phyloP scores from a whole-genome alignment of 2,113 vertebrate genomes.

The Lamprologus tigripictilis region DNA sequence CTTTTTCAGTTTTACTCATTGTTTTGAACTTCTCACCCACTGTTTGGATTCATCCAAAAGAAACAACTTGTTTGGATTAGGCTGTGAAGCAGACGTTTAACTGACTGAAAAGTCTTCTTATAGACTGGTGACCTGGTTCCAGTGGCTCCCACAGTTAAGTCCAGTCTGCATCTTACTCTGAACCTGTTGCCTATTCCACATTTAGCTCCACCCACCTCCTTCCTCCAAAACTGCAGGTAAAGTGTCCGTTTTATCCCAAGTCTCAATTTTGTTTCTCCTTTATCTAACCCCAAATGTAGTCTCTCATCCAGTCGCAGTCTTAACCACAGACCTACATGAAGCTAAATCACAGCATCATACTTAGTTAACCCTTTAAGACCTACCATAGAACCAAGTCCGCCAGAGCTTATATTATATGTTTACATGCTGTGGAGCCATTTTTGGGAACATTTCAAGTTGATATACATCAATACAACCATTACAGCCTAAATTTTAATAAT shows the following conservation, averaged over 20 bases:
- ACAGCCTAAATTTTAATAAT: no score
- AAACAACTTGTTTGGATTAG: neutral
- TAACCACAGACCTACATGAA: neutral
- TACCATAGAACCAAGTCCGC: no score
- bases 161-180: neutral
- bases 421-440: no score
- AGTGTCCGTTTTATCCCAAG: neutral
- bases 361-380: neutral
- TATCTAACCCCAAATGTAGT: neutral
- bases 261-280: neutral
- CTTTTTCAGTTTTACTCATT: neutral
- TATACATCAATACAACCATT: no score
- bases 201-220: neutral
- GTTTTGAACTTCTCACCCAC: neutral
- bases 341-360: neutral
- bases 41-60: neutral
- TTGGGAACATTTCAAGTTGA: no score
- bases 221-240: neutral
- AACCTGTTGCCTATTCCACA: neutral
- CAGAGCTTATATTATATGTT: no score
- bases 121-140: neutral
- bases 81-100: neutral
- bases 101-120: neutral
- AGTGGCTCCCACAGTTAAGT: neutral
- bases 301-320: neutral